Evolutionary conservation across 2,888 invertebrate genomes (phyloP), one percentile per base, ranked within the genome.

Genomic region (Thecocarcelia acutangulata): DNA sequence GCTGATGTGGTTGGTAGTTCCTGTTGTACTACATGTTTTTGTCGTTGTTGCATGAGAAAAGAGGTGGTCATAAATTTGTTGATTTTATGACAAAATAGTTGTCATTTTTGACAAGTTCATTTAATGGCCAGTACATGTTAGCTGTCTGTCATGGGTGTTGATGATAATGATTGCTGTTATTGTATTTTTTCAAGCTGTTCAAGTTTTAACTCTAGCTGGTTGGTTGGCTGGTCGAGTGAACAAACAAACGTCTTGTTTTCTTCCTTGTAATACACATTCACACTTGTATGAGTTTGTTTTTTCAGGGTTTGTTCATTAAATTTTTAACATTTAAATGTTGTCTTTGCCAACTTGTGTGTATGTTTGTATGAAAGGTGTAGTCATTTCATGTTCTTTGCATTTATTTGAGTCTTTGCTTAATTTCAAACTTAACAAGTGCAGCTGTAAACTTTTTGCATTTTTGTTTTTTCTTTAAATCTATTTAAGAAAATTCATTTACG

Each of bases 71-170:
- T 88, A 87, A 87, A 85, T 86, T 88, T 85, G 80, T 56, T 59
- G 84, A 85, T 83, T 88, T 88, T 87, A 88, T 87, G 88, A 86
- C 84, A 85, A 83, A 86, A 86, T 85, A 87, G 86, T 88, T 87
- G 88, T 88, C 88, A 88, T 73, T 87, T 87, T 85, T 87, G 88
- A 88, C 88, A 87, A 84, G 87, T 87, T 87, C 86, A 87, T 87
- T 88, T 88, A 87, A 87, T 85, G 85, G 80, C 74, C 81, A 72
- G 78, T 83, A 63, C 66, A 78, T 73, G 78, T 83, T 82, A 78
- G 74, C 82, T 82, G 82, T 82, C 82, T 78, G 82, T 82, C 82
- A 82, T 82, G 78, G 82, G 69, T 75, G 78, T 77, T 82, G 81
- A 73, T 81, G 81, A 73, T 77, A 81, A 77, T 81, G 50, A 77